Percentiles rank a stretch among this genome's conserved stretches.
Conservation (phyloP, 2,113 vertebrate species). For the Xenopus borealis region DNA sequence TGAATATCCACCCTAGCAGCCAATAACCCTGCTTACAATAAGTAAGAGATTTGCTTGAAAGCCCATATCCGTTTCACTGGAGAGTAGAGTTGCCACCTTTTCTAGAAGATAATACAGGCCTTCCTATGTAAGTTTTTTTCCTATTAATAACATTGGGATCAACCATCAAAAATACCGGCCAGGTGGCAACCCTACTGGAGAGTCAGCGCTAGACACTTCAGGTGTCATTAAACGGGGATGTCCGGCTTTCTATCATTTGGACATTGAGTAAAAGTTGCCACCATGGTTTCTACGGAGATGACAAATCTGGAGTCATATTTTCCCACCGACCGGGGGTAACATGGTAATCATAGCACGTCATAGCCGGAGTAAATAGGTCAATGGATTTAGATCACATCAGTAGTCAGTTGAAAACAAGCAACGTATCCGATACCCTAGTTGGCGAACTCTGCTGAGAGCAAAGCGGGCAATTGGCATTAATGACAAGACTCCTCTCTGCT, state of each 20-base stretch:
- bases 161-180: too few relatives aligned
- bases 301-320: constrained; percentile 5
- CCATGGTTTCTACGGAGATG: constrained; percentile 12
- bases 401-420: background rate
- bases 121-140: too few relatives aligned
- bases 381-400: constrained; percentile 20
- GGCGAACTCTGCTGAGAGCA: background rate
- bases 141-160: too few relatives aligned
- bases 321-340: background rate
- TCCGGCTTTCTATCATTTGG: background rate
- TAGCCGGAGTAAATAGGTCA: constrained; percentile 27
- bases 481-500: constrained; percentile 16
- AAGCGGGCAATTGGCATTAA: constrained; percentile 11
- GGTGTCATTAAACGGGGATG: constrained; percentile 2
- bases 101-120: too few relatives aligned
- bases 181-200: too few relatives aligned
- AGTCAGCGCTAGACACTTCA: background rate
- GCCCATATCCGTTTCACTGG: background rate
- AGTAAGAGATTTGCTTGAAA: background rate
- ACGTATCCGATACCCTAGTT: constrained; percentile 20
- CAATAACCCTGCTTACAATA: too few relatives aligned
- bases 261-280: background rate
- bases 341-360: constrained; percentile 10
- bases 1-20: too few relatives aligned
- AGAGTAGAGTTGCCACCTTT: too few relatives aligned